These are phyloP conservation scores for Drosophila helvetica DNA, from an alignment of 2,888 invertebrate genomes.

Conservation along the genomic window DNA sequence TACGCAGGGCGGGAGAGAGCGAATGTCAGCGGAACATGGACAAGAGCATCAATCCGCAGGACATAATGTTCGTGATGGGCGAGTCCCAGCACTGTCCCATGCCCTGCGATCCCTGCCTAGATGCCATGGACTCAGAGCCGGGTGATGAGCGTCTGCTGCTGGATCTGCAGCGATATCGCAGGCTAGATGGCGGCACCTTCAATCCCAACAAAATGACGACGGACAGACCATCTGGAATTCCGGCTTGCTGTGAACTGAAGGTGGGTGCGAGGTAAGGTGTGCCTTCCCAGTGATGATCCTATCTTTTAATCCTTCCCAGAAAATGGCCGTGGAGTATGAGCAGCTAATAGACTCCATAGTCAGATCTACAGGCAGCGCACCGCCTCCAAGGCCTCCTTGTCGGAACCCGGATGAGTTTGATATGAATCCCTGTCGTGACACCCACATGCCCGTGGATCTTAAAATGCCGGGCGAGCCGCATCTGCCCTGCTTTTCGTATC, in stretches of 20 bases:
- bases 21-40: constrained; percentile 48
- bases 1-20: not conserved
- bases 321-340: constrained; percentile 52
- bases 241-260: constrained; percentile 62
- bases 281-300: not conserved
- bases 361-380: not conserved
- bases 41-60: constrained; percentile 70
- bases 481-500: constrained; percentile 24
- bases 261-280: constrained; percentile 19
- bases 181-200: constrained; percentile 50
- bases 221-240: constrained; percentile 42
- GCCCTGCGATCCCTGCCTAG: constrained; percentile 33
- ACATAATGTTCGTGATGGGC: constrained; percentile 74
- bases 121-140: constrained; percentile 35
- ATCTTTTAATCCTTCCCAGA: constrained; percentile 22
- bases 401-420: constrained; percentile 13
- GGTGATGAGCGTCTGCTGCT: constrained; percentile 60
- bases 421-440: constrained; percentile 16
- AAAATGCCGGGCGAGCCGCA: constrained; percentile 22
- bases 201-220: constrained; percentile 46
- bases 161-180: constrained; percentile 71
- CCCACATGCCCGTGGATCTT: not conserved
- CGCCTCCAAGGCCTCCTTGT: constrained; percentile 11
- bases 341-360: constrained; percentile 52
- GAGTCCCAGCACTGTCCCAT: constrained; percentile 54